These are phyloP conservation scores for Petrolisthes cinctipes DNA, from an alignment of 2,888 invertebrate species.

Conservation along the genomic window DNA sequence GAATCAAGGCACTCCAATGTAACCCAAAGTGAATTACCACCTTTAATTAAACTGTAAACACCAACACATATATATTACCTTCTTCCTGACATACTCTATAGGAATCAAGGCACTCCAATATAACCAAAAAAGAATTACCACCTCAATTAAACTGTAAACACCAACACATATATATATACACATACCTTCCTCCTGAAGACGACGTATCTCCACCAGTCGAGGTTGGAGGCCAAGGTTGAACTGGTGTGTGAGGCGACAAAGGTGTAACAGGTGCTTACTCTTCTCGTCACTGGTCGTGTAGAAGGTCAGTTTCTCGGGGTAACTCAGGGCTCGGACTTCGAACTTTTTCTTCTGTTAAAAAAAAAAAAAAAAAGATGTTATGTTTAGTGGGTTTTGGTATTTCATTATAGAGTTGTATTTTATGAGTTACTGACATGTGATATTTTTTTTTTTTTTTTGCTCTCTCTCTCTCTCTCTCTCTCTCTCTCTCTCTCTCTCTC, in stretches of 20 bases:
- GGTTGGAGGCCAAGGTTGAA: constrained; percentile 94
- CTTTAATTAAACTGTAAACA: no score
- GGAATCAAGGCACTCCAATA: no score
- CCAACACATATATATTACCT: no score
- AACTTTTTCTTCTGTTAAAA: constrained; percentile 86
- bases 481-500: not conserved
- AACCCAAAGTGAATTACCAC: no score
- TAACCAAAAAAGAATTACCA: no score
- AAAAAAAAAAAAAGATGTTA: not conserved
- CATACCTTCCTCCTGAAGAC: constrained; percentile 84
- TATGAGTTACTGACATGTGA: not conserved
- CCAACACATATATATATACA: no score
- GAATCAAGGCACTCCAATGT: no score
- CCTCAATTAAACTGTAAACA: no score
- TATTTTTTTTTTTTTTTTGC: not conserved
- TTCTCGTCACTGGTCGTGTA: constrained; percentile 94
- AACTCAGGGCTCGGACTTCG: constrained; percentile 90
- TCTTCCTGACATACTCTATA: not conserved
- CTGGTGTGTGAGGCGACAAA: constrained; percentile 92
- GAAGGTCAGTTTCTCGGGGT: constrained; percentile 79
- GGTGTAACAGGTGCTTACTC: constrained; percentile 87
- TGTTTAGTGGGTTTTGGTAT: not conserved
- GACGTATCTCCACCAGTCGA: constrained; percentile 83
- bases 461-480: not conserved
- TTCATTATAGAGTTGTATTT: not conserved